Base-by-base conservation (phyloP, 2,888 invertebrate species). In the Pterostichus niger region DNA sequence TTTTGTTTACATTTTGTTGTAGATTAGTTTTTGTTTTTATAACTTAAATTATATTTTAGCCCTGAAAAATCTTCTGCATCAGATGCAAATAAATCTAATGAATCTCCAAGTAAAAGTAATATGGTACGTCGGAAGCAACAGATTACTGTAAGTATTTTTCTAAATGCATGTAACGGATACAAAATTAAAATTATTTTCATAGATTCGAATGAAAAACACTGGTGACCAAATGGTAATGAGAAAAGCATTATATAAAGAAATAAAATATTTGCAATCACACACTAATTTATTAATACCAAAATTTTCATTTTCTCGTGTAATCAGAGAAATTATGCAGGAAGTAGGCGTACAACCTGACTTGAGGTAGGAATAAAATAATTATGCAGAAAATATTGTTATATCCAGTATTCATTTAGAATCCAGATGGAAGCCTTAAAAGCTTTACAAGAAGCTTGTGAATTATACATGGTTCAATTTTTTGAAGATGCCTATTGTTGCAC, bases 361-460 rank as follows among this genome's bases (percentile, higher is more conserved):
- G 6, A 71, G 44, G 46, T 71, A 71, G 24, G 2, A 17, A 68
- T 46, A 17, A 46, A 71, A 17, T 9, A 40, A 11, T 10, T 10
- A n/a, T n/a, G n/a, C n/a, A 59, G 31, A 59, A 11, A 24, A 59
- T 17, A 7, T 6, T 13, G 7, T 59, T 10, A 17, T 11, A 59
- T 3, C 11, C 9, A 9, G 10, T 31, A 52, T 31, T 24, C 9
- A 5, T 59, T 10, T 46, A 71, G 46, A 15, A 46, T 71, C 5
- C 44, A 46, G 11, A 5, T 9, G 6, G 17, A 46, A 2, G 91
- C 92, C 0, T 76, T 92, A 11, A 86, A 88, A 84, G 92, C 92
- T 0, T 82, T 92, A 33, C 92, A 92, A 85, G 90, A 91, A 84
- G 88, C 92, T 0, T 81, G 89, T 0, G 92, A 92, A 87, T 88